Evolutionary conservation across 2,797 vertebrate species (phyloP).

Genomic region (Australoheros facetus): DNA sequence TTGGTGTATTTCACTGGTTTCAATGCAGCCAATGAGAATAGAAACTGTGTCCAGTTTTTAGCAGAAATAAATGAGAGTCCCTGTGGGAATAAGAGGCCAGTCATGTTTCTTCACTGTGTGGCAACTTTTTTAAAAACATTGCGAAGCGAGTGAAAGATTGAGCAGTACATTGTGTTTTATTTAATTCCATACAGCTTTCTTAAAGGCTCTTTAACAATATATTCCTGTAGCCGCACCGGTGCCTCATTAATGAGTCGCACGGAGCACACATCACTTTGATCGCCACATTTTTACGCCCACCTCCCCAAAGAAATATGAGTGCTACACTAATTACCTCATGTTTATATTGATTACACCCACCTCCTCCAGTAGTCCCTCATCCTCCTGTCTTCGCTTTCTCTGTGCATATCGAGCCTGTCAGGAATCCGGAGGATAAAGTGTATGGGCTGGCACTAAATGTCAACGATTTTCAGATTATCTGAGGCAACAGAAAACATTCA

Average conservation of each 20-base stretch:
- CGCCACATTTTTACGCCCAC: slow-evolving; percentile 48
- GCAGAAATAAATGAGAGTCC: slow-evolving; percentile 18
- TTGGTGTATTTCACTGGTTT: slow-evolving; percentile 48
- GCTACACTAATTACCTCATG: slow-evolving; percentile 73
- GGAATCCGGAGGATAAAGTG: slow-evolving; percentile 48
- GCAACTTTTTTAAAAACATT: slow-evolving; percentile 28
- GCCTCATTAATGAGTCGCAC: slow-evolving; percentile 60
- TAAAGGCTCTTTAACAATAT: slow-evolving; percentile 48
- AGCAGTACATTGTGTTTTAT: slow-evolving; percentile 31
- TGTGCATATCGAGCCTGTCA: slow-evolving; percentile 50
- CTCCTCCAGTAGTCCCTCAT: slow-evolving; percentile 48
- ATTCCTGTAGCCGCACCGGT: slow-evolving; percentile 20
- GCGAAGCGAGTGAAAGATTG: slow-evolving; percentile 18
- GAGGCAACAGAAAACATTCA: slow-evolving; percentile 60
- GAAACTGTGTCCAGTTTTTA: slow-evolving; percentile 11
- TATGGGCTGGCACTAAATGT: slow-evolving; percentile 52
- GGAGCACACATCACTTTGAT: slow-evolving; percentile 60
- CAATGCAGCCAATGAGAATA: slow-evolving; percentile 9
- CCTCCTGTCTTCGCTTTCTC: slow-evolving; percentile 41
- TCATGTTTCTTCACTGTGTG: slow-evolving; percentile 12
- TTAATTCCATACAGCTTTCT: slow-evolving; percentile 53
- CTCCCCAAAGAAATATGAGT: slow-evolving; percentile 68
- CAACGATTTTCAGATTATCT: slow-evolving; percentile 64
- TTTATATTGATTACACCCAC: slow-evolving; percentile 70
- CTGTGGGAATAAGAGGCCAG: slow-evolving; percentile 15